Evolutionary conservation across 1,140 invertebrate genomes (phyloP).

Genomic region (Drosophila prosaltans): DNA sequence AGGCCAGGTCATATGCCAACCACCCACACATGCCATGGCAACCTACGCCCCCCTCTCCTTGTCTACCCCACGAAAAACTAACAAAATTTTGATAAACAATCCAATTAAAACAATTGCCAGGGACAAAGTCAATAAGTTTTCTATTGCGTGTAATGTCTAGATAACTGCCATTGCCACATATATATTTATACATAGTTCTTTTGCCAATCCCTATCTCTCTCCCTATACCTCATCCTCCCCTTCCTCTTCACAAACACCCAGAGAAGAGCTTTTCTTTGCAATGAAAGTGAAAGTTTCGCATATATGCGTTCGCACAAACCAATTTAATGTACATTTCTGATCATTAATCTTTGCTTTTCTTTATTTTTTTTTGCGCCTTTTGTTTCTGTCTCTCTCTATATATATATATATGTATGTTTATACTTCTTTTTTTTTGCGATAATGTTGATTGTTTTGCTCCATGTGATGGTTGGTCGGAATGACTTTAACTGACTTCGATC

Average conservation of each 20-base stretch:
- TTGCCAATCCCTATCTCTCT: neutral
- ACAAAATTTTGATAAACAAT: slow-evolving; percentile 63
- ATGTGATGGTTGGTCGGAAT: slow-evolving; percentile 39
- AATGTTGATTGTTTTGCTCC: slow-evolving; percentile 62
- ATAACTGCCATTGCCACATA: neutral
- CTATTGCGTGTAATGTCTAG: slow-evolving; percentile 57
- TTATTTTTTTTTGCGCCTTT: slow-evolving; percentile 17
- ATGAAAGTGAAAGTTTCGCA: slow-evolving; percentile 63
- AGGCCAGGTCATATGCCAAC: slow-evolving; percentile 42
- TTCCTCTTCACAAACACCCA: slow-evolving; percentile 8
- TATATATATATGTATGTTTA: neutral
- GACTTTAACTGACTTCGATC: slow-evolving; percentile 22
- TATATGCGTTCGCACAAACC: slow-evolving; percentile 38
- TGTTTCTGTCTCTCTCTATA: slow-evolving; percentile 26
- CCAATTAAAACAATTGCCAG: slow-evolving; percentile 77
- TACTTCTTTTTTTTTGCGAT: slow-evolving; percentile 41
- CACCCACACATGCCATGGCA: slow-evolving; percentile 28
- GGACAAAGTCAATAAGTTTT: slow-evolving; percentile 67
- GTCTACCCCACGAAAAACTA: neutral
- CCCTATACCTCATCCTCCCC: too few species aligned
- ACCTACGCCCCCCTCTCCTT: neutral
- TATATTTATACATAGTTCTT: slow-evolving; percentile 34
- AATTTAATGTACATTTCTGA: slow-evolving; percentile 67
- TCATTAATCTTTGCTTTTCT: slow-evolving; percentile 69
- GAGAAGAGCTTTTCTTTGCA: slow-evolving; percentile 15